Base-by-base conservation (phyloP, 2,113 vertebrate species). In the Bostrychus sinensis region DNA sequence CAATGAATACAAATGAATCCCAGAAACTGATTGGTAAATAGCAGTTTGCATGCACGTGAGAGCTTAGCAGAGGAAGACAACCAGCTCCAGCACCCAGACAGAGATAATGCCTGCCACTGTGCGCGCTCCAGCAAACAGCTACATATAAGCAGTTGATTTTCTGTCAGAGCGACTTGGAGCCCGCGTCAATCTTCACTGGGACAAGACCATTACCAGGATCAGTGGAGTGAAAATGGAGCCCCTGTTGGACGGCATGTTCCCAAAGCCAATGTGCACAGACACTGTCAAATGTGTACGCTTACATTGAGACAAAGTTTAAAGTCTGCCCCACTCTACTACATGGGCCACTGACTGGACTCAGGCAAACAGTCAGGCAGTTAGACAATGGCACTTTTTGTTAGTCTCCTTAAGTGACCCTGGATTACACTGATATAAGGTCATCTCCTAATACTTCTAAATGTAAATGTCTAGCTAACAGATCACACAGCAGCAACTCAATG, bases 111-210 rank as follows among this genome's bases (percentile, higher is more conserved):
- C 83, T 43, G 81, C 66, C 65, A 28, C 59, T 57, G 57, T 36
- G 74, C 42, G 32, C 50, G 68, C 84, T 83, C 64, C 78, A 86
- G 76, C 77, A 86, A 85, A 88, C 84, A 80, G 75, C 73, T 68
- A 70, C 87, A 85, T 79, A 80, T 62, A 80, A 83, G 84, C 61
- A 57, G 84, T 89, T 83, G 89, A 90, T 86, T 88, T 89, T 80
- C 87, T 89, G 86, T 91, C 88, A 88, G 55, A 79, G 34, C 16
- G 68, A 84, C 80, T 89, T 65, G 77, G 53, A 80, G 56, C 63
- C 55, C 23, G 61, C 53, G 60, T 89, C 87, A 88, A 48, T 89
- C 83, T 71, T 45, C 67, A 41, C 28, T n/a, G 62, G 82, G 72
- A 82, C 64, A n/a, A 78, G 66, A 81, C 80, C 81, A 83, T 87